These are phyloP conservation scores for Papilio protenor DNA, from an alignment of 2,888 invertebrate species.

Conservation along the genomic window DNA sequence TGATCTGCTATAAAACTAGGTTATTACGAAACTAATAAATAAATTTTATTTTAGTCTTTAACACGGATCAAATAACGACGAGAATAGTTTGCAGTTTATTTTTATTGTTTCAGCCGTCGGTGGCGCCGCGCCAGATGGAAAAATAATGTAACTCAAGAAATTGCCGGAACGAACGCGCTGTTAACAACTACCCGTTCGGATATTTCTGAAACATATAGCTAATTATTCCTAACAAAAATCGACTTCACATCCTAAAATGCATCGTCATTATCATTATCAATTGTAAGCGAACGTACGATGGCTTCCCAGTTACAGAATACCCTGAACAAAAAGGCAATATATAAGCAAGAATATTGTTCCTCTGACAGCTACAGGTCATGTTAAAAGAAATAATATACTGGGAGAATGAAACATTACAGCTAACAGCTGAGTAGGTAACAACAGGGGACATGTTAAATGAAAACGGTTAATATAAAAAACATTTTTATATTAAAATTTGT, in stretches of 20 bases:
- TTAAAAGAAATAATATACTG: no score
- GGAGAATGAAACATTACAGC: no score
- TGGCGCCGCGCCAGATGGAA: constrained; percentile 24
- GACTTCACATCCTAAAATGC: no score
- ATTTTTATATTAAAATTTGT: constrained; percentile 11
- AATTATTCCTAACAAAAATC: background rate
- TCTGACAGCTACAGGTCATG: no score
- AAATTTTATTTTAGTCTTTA: constrained; percentile 25
- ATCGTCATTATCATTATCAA: no score
- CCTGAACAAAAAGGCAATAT: no score
- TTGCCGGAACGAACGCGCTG: constrained; percentile 2
- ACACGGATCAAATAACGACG: background rate
- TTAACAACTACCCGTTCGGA: background rate
- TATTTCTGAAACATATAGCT: background rate
- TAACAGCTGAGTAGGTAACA: no score
- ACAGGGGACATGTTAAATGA: background rate
- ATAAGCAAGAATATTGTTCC: no score
- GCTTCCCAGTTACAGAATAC: no score
- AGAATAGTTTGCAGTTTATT: constrained; percentile 14
- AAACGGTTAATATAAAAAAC: background rate
- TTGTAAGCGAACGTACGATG: no score
- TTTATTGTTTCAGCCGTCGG: constrained; percentile 21
- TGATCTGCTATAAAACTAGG: constrained; percentile 5
- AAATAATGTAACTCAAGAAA: constrained; percentile 22
- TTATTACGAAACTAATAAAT: constrained; percentile 8